Conservation (phyloP, 2,888 invertebrate species). For the Opisthograptis luteolata region DNA sequence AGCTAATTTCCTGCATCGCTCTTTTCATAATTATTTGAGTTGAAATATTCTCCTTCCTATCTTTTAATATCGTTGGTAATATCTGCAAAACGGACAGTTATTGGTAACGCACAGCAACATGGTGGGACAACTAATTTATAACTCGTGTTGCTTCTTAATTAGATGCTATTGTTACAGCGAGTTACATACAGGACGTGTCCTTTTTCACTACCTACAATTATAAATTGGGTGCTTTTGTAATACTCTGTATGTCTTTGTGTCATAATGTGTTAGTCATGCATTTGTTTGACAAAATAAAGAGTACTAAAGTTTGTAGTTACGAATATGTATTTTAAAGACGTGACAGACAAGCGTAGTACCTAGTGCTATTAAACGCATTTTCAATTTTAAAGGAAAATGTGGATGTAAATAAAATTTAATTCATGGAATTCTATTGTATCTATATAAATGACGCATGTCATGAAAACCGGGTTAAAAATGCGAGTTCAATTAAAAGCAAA, state of each 20-base stretch:
- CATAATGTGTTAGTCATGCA: constrained; percentile 20
- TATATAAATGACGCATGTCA: background rate
- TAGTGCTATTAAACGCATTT: too few relatives aligned
- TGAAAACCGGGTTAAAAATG: constrained; percentile 5
- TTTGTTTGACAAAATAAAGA: background rate
- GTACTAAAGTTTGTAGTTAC: constrained; percentile 1
- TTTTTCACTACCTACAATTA: constrained; percentile 21
- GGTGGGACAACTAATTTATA: constrained; percentile 6
- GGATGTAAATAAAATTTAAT: background rate
- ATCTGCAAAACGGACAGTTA: constrained; percentile 15
- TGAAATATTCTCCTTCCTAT: constrained; percentile 27
- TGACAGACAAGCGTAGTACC: too few relatives aligned
- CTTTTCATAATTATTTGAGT: constrained; percentile 55
- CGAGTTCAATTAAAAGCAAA: constrained; percentile 17
- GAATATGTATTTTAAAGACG: background rate
- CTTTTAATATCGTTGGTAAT: constrained; percentile 29
- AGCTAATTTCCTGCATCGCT: constrained; percentile 69
- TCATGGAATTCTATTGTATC: background rate
- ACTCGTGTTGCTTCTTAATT: constrained; percentile 13
- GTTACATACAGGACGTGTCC: constrained; percentile 17
- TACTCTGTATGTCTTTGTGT: constrained; percentile 18
- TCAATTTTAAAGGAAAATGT: background rate
- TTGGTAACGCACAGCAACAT: background rate
- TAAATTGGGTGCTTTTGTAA: constrained; percentile 21
- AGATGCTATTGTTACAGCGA: constrained; percentile 4